Base-by-base conservation (phyloP, 2,888 invertebrate genomes). In the Eupithecia pulchellata region DNA sequence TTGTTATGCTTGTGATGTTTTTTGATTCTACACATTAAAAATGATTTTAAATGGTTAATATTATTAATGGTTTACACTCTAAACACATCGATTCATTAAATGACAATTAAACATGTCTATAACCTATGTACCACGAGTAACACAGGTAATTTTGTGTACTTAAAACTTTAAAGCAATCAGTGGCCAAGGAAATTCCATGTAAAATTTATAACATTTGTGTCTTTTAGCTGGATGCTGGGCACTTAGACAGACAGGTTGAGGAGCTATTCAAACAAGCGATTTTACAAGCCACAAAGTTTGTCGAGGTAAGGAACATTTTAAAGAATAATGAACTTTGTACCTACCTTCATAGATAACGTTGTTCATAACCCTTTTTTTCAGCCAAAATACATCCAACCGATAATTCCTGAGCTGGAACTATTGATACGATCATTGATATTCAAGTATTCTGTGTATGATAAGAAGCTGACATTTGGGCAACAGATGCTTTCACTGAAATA, bases 391-490 rank as follows among this genome's bases (percentile, higher is more conserved):
- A 89, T 95, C 67, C 95, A 95, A 67, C 95, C 95, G 76, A 91
- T 96, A 67, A 95, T 96, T 77, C 96, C 97, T 3, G 97, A 98
- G 89, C 85, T 98, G 32, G 96, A 97, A 82, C 91, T 97, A 13
- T 64, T 97, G 6, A 89, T 97, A 66, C 94, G 96, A 81, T 93
- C 96, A 75, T 92, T 96, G 71, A 95, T 98, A 72, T 96, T 97
- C 92, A 95, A 96, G 80, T 96, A 96, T 81, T 97, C 98, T 0
- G 85, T 98, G 17, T 95, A 95, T 73, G 94, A 95, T 79, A 95
- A 95, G 70, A 95, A 95, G 77, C 93, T 96, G 8, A 97, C 97
- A 14, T 97, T 98, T 93, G 98, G 98, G 0, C 98, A 98, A 85
- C 96, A 97, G 79, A 93, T 98, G 82, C 89, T 98, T 9, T 96